Evolutionary conservation across 2,797 vertebrate genomes (phyloP).

Genomic region (Lithobates pipiens): DNA sequence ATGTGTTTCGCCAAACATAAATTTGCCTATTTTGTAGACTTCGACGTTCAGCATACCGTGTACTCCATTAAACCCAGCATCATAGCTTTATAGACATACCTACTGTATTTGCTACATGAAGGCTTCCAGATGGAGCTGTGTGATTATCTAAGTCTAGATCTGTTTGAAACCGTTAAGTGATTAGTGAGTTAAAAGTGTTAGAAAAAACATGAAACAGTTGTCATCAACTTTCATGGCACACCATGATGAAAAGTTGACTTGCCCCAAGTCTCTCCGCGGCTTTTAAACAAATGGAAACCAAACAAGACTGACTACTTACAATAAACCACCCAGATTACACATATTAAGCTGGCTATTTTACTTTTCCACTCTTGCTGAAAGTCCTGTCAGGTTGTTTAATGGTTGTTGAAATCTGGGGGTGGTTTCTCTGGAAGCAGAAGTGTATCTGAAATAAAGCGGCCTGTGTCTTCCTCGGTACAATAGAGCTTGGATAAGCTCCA

Average conservation of each 20-base stretch:
- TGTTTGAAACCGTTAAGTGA: conserved; percentile 29
- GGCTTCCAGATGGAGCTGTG: not conserved
- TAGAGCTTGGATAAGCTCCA: conserved; percentile 29
- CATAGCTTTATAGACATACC: not conserved
- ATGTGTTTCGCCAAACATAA: too few species aligned
- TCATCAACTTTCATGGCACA: conserved; percentile 14
- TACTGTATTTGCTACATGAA: not conserved
- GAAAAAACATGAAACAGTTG: not conserved
- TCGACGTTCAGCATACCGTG: not conserved
- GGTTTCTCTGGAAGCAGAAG: conserved; percentile 25
- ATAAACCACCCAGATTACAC: conserved; percentile 14
- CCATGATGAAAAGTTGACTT: conserved; percentile 34
- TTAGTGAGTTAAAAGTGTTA: conserved; percentile 24
- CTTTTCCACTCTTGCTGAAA: conserved; percentile 48
- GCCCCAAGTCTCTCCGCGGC: not conserved
- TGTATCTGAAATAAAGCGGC: conserved; percentile 14
- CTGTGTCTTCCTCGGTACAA: conserved; percentile 24
- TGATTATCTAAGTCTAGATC: conserved; percentile 1
- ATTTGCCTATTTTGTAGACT: not conserved
- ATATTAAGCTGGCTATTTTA: conserved; percentile 33
- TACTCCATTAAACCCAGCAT: not conserved
- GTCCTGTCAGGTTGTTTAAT: conserved; percentile 37
- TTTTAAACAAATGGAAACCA: conserved; percentile 13
- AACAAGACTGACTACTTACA: conserved; percentile 17
- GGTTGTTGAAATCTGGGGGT: conserved; percentile 26